These are phyloP conservation scores for Taphrorychus bicolor DNA, from an alignment of 2,888 invertebrate species.

Conservation along the genomic window DNA sequence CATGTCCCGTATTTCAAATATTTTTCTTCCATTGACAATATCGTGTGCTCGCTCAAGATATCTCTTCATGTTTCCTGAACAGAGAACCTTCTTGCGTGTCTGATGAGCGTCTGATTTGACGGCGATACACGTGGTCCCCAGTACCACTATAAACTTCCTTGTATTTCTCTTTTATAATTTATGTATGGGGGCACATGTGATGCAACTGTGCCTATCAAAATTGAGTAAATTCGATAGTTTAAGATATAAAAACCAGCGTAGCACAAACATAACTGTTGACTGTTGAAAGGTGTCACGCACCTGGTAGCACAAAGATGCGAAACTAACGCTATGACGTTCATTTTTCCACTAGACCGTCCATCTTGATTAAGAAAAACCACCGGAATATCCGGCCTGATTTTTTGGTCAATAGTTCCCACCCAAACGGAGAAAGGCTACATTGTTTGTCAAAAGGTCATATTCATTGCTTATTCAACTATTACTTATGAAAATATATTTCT, in stretches of 20 bases:
- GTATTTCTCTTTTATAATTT: constrained; percentile 30
- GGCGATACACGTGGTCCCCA: constrained; percentile 35
- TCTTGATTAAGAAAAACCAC: constrained; percentile 38
- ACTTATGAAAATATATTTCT: constrained; percentile 40
- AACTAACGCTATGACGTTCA: constrained; percentile 32
- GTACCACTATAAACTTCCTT: constrained; percentile 27
- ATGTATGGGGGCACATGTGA: constrained; percentile 17
- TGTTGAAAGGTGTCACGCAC: constrained; percentile 32
- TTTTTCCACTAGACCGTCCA: constrained; percentile 37
- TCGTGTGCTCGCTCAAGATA: constrained; percentile 34
- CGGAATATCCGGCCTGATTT: constrained; percentile 26
- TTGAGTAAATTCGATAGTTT: background rate
- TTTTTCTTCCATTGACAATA: constrained; percentile 4
- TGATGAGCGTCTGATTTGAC: constrained; percentile 44
- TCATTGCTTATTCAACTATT: constrained; percentile 30
- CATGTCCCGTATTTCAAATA: constrained; percentile 4
- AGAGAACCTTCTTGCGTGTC: constrained; percentile 39
- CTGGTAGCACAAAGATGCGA: constrained; percentile 36
- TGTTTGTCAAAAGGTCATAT: constrained; percentile 29
- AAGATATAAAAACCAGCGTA: background rate
- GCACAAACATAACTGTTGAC: background rate
- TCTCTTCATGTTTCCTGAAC: constrained; percentile 35
- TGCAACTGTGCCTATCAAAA: constrained; percentile 10
- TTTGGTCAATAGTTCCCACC: background rate
- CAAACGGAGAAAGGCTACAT: constrained; percentile 5